Percentiles rank a stretch among this genome's conserved stretches.
Evolutionary conservation across 2,797 vertebrate species (phyloP).

Genomic region (Zenarchopterus dispar): DNA sequence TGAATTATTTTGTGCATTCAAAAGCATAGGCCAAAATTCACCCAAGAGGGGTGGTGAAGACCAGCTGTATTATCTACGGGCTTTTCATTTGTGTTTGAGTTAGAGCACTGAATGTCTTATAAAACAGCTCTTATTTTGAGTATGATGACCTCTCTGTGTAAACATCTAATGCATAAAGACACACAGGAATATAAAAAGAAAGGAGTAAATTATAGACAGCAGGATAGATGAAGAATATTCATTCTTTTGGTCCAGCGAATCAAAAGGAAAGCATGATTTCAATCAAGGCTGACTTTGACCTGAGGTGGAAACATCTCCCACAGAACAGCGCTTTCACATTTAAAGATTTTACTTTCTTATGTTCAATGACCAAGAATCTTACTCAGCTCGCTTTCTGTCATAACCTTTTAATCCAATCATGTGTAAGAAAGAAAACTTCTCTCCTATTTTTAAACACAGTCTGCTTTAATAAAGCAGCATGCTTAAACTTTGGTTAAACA

Average conservation of each 20-base stretch:
- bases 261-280: conserved; percentile 2
- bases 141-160: conserved; percentile 24
- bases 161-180: conserved; percentile 2
- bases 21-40: background rate
- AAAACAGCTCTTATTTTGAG: conserved; percentile 8
- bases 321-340: background rate
- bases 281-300: conserved; percentile 1
- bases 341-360: conserved; percentile 2
- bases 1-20: background rate
- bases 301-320: background rate
- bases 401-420: conserved; percentile 13
- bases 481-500: conserved; percentile 24
- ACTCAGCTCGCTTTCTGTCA: conserved; percentile 10
- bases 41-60: background rate
- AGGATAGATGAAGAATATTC: background rate
- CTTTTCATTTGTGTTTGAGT: background rate
- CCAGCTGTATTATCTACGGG: background rate
- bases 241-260: background rate
- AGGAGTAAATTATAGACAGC: conserved; percentile 2
- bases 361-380: conserved; percentile 14
- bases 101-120: conserved; percentile 11
- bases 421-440: conserved; percentile 1
- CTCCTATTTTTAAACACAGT: conserved; percentile 2
- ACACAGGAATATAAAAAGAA: background rate
- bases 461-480: conserved; percentile 13